Evolutionary conservation across 92 coral and sea anemone genomes (phyloP).

Genomic region (Umimayanthus chanpuru): DNA sequence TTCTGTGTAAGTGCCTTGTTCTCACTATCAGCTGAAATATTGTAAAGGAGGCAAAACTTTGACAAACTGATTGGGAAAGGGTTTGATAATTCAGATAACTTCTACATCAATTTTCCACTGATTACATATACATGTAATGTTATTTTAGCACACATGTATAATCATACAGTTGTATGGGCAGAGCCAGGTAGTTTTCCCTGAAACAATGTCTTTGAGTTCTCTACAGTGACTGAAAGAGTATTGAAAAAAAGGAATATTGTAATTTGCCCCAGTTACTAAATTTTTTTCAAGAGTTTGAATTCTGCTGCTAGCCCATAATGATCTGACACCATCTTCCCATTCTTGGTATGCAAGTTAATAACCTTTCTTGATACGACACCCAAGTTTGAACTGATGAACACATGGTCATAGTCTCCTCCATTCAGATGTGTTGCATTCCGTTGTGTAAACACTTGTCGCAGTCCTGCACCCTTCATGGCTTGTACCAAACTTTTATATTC

Average conservation of each 20-base stretch:
- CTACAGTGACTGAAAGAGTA: background rate
- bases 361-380: slow-evolving; percentile 40
- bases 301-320: slow-evolving; percentile 63
- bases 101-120: too few species aligned
- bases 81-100: too few species aligned
- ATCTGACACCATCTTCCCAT: slow-evolving; percentile 66
- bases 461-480: slow-evolving; percentile 41
- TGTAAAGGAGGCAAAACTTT: too few species aligned
- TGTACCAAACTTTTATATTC: slow-evolving; percentile 45
- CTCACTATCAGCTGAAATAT: too few species aligned
- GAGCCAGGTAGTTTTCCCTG: background rate
- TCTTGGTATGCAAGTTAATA: slow-evolving; percentile 44
- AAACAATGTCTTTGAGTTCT: background rate
- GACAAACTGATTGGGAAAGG: too few species aligned
- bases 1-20: too few species aligned
- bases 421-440: slow-evolving; percentile 52
- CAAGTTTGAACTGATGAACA: slow-evolving; percentile 62
- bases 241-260: background rate
- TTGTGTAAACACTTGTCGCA: slow-evolving; percentile 57
- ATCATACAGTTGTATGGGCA: background rate
- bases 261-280: background rate
- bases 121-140: too few species aligned
- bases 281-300: slow-evolving; percentile 15
- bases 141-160: background rate
- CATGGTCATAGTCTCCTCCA: slow-evolving; percentile 60